Conservation (phyloP, 1,140 invertebrate species). For the Araneus ventricosus region DNA sequence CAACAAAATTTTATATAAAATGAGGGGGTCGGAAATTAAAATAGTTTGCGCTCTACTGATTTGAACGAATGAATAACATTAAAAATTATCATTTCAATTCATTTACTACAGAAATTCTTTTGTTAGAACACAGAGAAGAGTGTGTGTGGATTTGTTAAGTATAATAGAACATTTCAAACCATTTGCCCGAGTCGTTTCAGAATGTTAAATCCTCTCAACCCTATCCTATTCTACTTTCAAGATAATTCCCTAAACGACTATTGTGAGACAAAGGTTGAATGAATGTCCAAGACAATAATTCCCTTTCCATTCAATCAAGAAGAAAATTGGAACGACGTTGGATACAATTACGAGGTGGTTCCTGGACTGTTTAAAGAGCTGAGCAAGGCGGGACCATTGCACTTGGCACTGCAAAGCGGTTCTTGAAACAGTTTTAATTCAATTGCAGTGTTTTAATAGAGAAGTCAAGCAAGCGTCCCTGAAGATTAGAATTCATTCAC, state of each 20-base stretch:
- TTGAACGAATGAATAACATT: too few species aligned
- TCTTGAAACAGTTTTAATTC: conserved; percentile 17
- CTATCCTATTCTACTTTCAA: not conserved
- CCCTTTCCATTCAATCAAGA: not conserved
- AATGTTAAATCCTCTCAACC: not conserved
- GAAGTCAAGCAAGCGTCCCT: not conserved
- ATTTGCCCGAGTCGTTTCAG: not conserved
- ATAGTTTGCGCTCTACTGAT: too few species aligned
- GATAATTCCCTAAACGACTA: not conserved
- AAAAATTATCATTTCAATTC: too few species aligned
- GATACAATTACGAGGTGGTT: not conserved
- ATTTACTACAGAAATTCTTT: too few species aligned
- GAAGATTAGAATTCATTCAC: not conserved
- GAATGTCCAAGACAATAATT: not conserved
- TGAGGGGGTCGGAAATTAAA: too few species aligned
- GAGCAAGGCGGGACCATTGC: not conserved
- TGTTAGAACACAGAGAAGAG: not conserved
- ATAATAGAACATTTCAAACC: not conserved
- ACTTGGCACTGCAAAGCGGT: not conserved
- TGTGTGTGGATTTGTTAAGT: not conserved
- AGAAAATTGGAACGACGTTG: conserved; percentile 30
- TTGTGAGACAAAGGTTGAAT: not conserved
- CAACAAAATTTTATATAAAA: too few species aligned
- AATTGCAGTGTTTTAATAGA: not conserved
- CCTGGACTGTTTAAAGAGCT: not conserved